Conservation (phyloP, 1,140 invertebrate genomes). For the Drosophila sproati region DNA sequence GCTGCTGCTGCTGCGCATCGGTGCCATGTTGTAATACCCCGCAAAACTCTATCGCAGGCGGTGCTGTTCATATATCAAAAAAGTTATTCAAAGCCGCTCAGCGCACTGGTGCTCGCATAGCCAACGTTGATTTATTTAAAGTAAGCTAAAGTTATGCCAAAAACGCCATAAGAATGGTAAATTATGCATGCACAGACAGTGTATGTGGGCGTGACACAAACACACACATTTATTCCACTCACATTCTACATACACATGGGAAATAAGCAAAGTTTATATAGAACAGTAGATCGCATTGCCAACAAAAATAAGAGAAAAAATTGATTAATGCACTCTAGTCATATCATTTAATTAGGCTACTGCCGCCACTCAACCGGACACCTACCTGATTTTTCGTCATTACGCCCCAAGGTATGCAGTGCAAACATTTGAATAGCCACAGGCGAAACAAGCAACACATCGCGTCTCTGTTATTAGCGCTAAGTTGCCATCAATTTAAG, state of each 20-base stretch:
- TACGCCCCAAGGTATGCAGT: slow-evolving; percentile 60
- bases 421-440: slow-evolving; percentile 22
- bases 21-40: slow-evolving; percentile 11
- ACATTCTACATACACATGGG: slow-evolving; percentile 41
- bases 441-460: slow-evolving; percentile 27
- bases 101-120: slow-evolving; percentile 36
- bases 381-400: slow-evolving; percentile 35
- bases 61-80: slow-evolving; percentile 63
- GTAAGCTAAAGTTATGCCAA: slow-evolving; percentile 73
- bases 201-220: neutral
- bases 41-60: slow-evolving; percentile 26
- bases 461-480: slow-evolving; percentile 67
- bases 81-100: slow-evolving; percentile 61
- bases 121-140: slow-evolving; percentile 75
- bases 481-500: slow-evolving; percentile 82
- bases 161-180: slow-evolving; percentile 67
- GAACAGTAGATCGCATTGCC: slow-evolving; percentile 17
- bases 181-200: slow-evolving; percentile 52
- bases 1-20: slow-evolving; percentile 1
- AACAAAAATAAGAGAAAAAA: slow-evolving; percentile 30
- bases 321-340: slow-evolving; percentile 71
- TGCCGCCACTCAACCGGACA: slow-evolving; percentile 20
- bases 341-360: slow-evolving; percentile 66
- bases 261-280: slow-evolving; percentile 69
- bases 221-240: neutral